Base-by-base conservation (phyloP, 2,797 vertebrate species). In the Channa striata region DNA sequence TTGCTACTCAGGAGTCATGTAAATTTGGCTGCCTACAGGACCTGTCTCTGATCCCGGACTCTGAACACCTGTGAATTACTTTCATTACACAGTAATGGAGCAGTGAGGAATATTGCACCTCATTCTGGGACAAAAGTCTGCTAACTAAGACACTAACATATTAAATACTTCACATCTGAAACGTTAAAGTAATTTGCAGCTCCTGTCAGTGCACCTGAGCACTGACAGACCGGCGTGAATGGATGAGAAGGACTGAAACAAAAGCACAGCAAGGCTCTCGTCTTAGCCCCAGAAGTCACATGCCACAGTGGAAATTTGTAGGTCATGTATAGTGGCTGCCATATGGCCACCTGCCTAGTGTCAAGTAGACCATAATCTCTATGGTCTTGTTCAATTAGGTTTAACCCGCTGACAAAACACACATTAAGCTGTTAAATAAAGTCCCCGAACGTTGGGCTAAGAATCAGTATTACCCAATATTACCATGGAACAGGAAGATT, bases 331-430 rank as follows among this genome's bases (percentile, higher is more conserved):
- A 60, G 23, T 36, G 47, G 11, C 19, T 34, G 23, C 21, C 14
- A 11, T 37, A 23, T 43, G n/a, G 40, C 50, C 58, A 46, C 30
- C 33, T 23, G 33, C 47, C 43, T 25, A 47, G 37, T 58, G 42
- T 39, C 21, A 53, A 60, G n/a, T 13, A 52, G 33, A 50, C 67
- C 49, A 49, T 53, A 25, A 59, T 30, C 71, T 68, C 43, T 23
- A 11, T 51, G 12, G 13, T 56, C 68, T 68, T 37, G 17, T 66
- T 64, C 4, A 54, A 44, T 57, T 37, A 49, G 63, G 47, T 16
- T 49, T 19, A 62, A 66, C 25, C 11, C 23, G 23, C 21, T 73
- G 23, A 37, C 21, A 57, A 67, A 67, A 60, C 12, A 59, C 40
- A 20, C 2, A 19, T 11, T 59, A 1, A 59, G 64, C 25, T 30